Conservation (phyloP, 37 sponge, comb jelly and placozoan species). For the Theonella swinhoei region DNA sequence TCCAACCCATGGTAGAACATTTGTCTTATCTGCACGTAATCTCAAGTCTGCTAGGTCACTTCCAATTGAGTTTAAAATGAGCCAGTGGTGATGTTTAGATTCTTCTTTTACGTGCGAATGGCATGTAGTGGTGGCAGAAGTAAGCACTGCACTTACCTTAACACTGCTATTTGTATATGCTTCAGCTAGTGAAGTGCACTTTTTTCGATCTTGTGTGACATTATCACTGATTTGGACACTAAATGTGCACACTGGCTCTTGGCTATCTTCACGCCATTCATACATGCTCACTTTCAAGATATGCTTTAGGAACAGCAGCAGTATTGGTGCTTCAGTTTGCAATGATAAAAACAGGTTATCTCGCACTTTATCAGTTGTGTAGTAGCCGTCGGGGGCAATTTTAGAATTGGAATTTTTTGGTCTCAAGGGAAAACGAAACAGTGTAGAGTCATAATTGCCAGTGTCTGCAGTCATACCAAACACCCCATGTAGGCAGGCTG, state of each 20-base stretch:
- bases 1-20: conserved; percentile 73
- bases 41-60: not conserved
- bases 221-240: not conserved
- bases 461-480: conserved; percentile 19
- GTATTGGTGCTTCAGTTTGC: conserved; percentile 36
- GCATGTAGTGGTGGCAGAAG: not conserved
- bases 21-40: conserved; percentile 29
- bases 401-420: conserved; percentile 27
- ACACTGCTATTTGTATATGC: not conserved
- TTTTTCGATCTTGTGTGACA: not conserved
- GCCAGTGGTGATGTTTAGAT: conserved; percentile 32
- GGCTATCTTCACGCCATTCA: not conserved
- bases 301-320: conserved; percentile 69
- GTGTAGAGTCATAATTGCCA: conserved; percentile 48
- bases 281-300: conserved; percentile 45
- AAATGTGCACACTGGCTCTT: not conserved
- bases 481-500: conserved; percentile 30
- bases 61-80: conserved; percentile 64
- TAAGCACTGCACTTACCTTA: not conserved
- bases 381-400: conserved; percentile 21
- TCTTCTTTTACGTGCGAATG: not conserved
- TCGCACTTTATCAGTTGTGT: conserved; percentile 33
- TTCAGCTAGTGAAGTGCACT: not conserved
- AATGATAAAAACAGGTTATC: conserved; percentile 51
- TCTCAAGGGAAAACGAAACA: conserved; percentile 84